Base-by-base conservation (phyloP, 2,888 invertebrate genomes). In the Caenorhabditis sp. region DNA sequence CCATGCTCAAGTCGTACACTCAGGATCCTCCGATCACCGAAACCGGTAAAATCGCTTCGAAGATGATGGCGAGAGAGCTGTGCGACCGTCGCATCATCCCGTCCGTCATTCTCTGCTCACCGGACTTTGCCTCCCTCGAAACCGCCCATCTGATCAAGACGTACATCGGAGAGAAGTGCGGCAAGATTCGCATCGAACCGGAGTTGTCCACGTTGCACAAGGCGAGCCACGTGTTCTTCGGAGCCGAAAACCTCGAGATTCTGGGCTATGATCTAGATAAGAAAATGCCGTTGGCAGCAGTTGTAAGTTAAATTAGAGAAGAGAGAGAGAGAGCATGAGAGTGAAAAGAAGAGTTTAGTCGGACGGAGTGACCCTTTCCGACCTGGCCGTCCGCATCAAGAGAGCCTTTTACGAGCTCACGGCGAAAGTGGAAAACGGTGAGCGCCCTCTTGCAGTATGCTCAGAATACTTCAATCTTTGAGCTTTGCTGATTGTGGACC, bases 11-110 rank as follows among this genome's bases (percentile, higher is more conserved):
- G 15, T 62, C 80, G 1, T 81, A 82, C 41, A 15, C 39, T 4
- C 37, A 45, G 13, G 81, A 82, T 56, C 82, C 82, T 26, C 82
- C 80, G 35, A 41, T 79, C 11, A 73, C 75, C 27, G 82, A 82
- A 63, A 72, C 76, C 7, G 82, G 79, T 17, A 79, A 78, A 35
- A 61, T 80, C 4, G 35, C 39, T 7, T 37, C 77, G 9, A 77
- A 79, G 53, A 65, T 80, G 61, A 46, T 79, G 26, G 82, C 74
- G n/a, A 41, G 74, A 27, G 80, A 82, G 39, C 37, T 82, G 6
- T 61, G 41, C 15, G 65, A 65, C 8, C 68, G 82, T 9, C 62
- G 66, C 35, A 53, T 39, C 3, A 27, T 53, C 22, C 78, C 78
- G 5, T 22, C 48, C 1, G 63, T 65, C 15, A 79, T 82, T 41